Percentiles rank a stretch among this genome's conserved stretches.
These are phyloP conservation scores for Phataginus tetradactyla DNA, from an alignment of 2,797 vertebrate genomes.

Conservation along the genomic window DNA sequence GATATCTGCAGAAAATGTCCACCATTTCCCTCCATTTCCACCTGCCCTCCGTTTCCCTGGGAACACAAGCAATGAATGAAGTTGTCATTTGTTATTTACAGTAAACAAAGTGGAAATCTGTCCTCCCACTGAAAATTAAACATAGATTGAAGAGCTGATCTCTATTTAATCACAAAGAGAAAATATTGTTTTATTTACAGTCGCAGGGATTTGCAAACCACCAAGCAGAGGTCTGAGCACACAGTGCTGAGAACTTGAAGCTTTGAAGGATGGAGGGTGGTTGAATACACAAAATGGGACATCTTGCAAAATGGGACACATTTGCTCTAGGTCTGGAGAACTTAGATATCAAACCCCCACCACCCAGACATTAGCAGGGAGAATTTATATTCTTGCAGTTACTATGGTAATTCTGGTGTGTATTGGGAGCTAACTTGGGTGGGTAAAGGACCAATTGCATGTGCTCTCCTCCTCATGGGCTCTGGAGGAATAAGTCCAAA, in stretches of 20 bases:
- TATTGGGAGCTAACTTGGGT: neutral
- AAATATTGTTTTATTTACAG: neutral
- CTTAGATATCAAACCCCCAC: neutral
- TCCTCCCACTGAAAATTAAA: neutral
- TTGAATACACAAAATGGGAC: neutral
- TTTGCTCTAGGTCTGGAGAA: neutral
- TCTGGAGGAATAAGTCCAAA: neutral
- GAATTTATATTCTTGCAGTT: neutral
- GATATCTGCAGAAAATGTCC: slow-evolving; percentile 5
- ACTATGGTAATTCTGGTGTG: neutral
- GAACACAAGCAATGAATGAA: neutral
- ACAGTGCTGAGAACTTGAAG: neutral
- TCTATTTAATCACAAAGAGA: neutral
- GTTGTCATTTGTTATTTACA: neutral
- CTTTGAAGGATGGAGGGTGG: neutral
- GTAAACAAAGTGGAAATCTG: neutral
- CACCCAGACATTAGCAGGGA: neutral
- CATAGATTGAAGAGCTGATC: neutral
- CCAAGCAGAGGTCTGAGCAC: neutral
- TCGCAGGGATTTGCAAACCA: neutral
- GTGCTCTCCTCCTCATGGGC: neutral
- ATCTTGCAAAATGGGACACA: neutral
- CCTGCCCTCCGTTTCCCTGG: neutral
- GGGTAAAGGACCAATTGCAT: neutral
- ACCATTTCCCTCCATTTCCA: neutral